These are phyloP conservation scores for Trypoxylus dichotomus DNA, from an alignment of 1,140 invertebrate species.

Conservation along the genomic window DNA sequence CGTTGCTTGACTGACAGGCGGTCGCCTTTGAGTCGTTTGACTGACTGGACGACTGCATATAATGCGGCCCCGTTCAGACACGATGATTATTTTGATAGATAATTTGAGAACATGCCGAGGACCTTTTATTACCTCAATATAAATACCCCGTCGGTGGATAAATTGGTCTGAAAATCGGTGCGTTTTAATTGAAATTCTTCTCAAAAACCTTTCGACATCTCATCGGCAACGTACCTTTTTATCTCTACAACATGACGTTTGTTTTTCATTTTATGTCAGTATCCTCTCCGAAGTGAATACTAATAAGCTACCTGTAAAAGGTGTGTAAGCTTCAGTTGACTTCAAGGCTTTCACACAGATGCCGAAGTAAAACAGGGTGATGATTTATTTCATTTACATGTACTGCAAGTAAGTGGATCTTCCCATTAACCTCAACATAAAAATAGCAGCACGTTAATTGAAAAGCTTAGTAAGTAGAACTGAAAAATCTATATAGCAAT, in stretches of 20 bases:
- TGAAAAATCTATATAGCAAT: too few relatives aligned
- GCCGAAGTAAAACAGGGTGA: too few relatives aligned
- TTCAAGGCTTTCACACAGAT: too few relatives aligned
- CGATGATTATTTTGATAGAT: slow-evolving; percentile 33
- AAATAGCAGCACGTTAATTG: too few relatives aligned
- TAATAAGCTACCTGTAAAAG: too few relatives aligned
- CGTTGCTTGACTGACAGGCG: slow-evolving; percentile 3
- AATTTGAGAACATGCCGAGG: slow-evolving; percentile 19
- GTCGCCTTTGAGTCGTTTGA: slow-evolving; percentile 5
- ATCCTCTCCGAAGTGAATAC: background rate
- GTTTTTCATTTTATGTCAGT: background rate
- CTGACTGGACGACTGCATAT: slow-evolving; percentile 16
- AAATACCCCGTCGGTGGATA: slow-evolving; percentile 15
- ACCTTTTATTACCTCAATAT: slow-evolving; percentile 22
- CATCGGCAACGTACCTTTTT: background rate
- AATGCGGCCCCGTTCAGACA: slow-evolving; percentile 23
- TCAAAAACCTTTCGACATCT: background rate
- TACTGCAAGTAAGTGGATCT: too few relatives aligned
- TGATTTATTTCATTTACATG: too few relatives aligned
- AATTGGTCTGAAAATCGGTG: slow-evolving; percentile 18
- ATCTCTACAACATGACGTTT: background rate
- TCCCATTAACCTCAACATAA: too few relatives aligned
- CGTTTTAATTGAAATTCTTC: slow-evolving; percentile 19
- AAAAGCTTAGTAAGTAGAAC: too few relatives aligned
- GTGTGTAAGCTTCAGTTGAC: too few relatives aligned